phyloP scores from a whole-genome alignment of 2,797 vertebrate genomes.

The Arnoldichthys spilopterus region DNA sequence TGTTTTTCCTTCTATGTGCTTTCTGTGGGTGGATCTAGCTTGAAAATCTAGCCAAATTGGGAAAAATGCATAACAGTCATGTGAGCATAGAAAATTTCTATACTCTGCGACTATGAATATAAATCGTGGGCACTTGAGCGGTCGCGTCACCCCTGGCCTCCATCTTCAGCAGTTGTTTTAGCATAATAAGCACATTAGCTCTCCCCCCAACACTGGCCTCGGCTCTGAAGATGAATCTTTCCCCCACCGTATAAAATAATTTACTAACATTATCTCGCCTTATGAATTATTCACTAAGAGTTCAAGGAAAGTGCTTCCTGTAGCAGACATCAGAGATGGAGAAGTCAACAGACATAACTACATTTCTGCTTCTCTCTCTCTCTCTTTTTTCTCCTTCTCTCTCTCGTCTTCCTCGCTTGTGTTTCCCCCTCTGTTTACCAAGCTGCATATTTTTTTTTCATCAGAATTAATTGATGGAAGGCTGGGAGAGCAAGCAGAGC shows the following conservation, averaged over 20 bases:
- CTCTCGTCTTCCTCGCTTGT: too few relatives aligned
- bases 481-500: too few relatives aligned
- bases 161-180: slow-evolving; percentile 80
- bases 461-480: background rate
- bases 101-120: slow-evolving; percentile 76
- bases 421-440: too few relatives aligned
- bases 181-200: slow-evolving; percentile 84
- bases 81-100: slow-evolving; percentile 73
- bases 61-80: slow-evolving; percentile 62
- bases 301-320: slow-evolving; percentile 70
- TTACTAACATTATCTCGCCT: slow-evolving; percentile 78
- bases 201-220: slow-evolving; percentile 70
- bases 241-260: slow-evolving; percentile 80
- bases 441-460: too few relatives aligned
- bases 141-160: slow-evolving; percentile 74
- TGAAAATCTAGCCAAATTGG: background rate
- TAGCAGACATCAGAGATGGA: slow-evolving; percentile 65
- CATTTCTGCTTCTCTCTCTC: background rate
- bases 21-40: background rate
- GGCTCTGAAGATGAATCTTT: slow-evolving; percentile 79
- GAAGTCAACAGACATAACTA: slow-evolving; percentile 59
- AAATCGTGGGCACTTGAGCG: slow-evolving; percentile 79
- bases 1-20: background rate
- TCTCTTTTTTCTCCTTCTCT: too few relatives aligned
- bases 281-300: slow-evolving; percentile 79